Conservation (phyloP, 2,888 invertebrate species). For the Troides oblongomaculatus region DNA sequence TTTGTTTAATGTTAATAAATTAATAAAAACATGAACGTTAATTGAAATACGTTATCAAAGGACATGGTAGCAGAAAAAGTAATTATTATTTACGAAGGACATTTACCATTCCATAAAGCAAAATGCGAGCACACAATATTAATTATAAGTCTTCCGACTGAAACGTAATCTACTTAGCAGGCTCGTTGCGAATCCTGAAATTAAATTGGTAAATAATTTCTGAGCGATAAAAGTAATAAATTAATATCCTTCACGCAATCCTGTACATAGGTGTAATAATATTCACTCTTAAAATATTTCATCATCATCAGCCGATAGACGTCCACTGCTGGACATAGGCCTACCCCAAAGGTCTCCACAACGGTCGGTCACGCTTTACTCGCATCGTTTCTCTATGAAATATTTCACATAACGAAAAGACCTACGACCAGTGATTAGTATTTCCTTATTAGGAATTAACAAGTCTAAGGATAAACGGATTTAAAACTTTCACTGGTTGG, state of each 20-base stretch:
- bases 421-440: too few relatives aligned
- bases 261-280: background rate
- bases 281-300: too few relatives aligned
- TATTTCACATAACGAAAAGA: too few relatives aligned
- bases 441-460: too few relatives aligned
- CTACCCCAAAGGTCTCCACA: too few relatives aligned
- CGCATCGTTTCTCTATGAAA: too few relatives aligned
- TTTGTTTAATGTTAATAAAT: background rate
- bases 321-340: too few relatives aligned
- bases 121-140: conserved; percentile 22
- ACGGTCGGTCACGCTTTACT: too few relatives aligned
- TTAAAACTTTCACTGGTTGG: too few relatives aligned
- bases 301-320: too few relatives aligned
- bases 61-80: conserved; percentile 1
- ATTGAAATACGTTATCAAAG: conserved; percentile 2
- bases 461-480: too few relatives aligned
- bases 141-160: conserved; percentile 25
- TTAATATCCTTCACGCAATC: background rate
- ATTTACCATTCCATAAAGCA: conserved; percentile 16
- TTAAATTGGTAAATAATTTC: conserved; percentile 8
- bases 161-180: conserved; percentile 26
- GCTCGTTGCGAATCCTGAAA: conserved; percentile 21
- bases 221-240: background rate
- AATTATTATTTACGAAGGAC: conserved; percentile 14
- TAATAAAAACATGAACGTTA: background rate